Conservation (phyloP, 1,140 invertebrate genomes). For the Ceratosolen fusciceps region DNA sequence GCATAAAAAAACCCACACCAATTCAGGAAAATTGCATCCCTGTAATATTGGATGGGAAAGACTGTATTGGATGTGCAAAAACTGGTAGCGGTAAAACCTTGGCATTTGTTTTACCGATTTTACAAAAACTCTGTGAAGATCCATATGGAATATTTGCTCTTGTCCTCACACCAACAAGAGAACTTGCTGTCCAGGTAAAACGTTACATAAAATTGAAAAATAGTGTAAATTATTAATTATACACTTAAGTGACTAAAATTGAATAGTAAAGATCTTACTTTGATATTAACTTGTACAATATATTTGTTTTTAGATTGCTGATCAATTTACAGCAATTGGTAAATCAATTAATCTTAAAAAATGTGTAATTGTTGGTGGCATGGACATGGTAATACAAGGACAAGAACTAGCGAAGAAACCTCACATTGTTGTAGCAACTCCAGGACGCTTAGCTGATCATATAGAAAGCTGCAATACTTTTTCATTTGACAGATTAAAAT, state of each 20-base stretch:
- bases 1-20: constrained; percentile 85
- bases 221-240: neutral
- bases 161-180: constrained; percentile 96
- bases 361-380: constrained; percentile 91
- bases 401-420: constrained; percentile 88
- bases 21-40: constrained; percentile 89
- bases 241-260: too few relatives aligned
- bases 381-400: constrained; percentile 93
- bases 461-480: constrained; percentile 88
- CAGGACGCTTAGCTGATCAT: constrained; percentile 91
- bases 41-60: constrained; percentile 83
- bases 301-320: constrained; percentile 79
- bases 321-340: constrained; percentile 91
- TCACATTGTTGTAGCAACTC: constrained; percentile 95
- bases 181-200: constrained; percentile 86
- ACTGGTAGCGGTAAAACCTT: constrained; percentile 99
- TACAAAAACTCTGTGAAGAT: constrained; percentile 91
- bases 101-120: constrained; percentile 95
- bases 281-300: neutral
- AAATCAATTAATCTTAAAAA: constrained; percentile 88
- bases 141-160: constrained; percentile 96
- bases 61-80: constrained; percentile 96
- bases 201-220: neutral
- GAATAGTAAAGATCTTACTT: neutral
- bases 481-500: constrained; percentile 85